Evolutionary conservation across 2,113 vertebrate genomes (phyloP).

Genomic region (Geothlypis trichas): DNA sequence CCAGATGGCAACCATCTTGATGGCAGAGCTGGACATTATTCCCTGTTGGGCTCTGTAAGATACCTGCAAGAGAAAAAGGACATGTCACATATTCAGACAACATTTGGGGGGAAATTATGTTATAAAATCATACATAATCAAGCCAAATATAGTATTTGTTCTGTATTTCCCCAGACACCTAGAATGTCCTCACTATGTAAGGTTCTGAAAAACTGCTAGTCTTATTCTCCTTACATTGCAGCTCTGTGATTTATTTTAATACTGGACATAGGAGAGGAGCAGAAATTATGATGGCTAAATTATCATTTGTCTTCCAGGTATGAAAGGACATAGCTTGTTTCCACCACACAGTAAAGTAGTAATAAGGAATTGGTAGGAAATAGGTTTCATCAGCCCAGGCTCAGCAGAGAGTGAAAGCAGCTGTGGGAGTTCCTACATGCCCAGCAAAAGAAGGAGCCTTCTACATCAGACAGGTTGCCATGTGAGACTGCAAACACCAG

Average conservation of each 20-base stretch:
- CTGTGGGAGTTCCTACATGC: neutral
- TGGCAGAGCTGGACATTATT: conserved; percentile 69
- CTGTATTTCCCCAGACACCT: neutral
- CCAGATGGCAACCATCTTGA: conserved; percentile 85
- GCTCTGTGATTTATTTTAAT: neutral
- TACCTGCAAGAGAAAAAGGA: conserved; percentile 68
- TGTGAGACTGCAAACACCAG: neutral
- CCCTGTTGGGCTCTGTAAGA: conserved; percentile 81
- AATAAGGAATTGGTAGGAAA: neutral
- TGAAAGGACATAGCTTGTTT: neutral
- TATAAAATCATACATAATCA: neutral
- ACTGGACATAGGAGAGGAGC: neutral
- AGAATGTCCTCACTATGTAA: neutral
- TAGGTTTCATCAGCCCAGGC: neutral
- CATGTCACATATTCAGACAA: neutral
- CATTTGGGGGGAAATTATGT: neutral
- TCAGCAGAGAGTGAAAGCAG: neutral
- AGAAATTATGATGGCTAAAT: neutral
- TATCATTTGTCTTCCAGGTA: neutral
- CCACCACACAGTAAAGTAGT: neutral
- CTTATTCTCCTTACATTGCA: neutral
- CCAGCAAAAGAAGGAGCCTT: neutral
- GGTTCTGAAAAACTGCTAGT: neutral
- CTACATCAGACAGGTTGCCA: neutral
- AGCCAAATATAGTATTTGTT: neutral